Percentiles rank a stretch among this genome's conserved stretches.
These are phyloP conservation scores for Psittacula cyanocephala DNA, from an alignment of 2,113 vertebrate genomes.

Conservation along the genomic window DNA sequence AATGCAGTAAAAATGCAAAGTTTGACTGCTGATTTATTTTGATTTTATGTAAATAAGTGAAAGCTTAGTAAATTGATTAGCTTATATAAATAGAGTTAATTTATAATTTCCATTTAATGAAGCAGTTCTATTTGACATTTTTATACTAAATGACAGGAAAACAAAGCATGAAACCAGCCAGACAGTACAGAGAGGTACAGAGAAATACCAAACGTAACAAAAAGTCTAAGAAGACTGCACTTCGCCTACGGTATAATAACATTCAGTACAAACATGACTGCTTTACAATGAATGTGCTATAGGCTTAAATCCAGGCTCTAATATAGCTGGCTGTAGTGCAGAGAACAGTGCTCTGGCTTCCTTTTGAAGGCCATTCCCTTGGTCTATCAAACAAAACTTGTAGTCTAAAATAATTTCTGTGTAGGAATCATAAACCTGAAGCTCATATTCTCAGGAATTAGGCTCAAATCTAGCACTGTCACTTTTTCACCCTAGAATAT, in stretches of 20 bases:
- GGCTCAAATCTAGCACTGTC: background rate
- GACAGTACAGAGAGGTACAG: background rate
- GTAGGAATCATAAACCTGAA: background rate
- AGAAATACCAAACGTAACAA: background rate
- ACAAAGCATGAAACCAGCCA: background rate
- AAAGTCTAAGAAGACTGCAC: background rate
- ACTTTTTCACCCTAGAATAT: background rate
- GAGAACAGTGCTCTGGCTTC: background rate
- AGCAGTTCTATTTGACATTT: background rate
- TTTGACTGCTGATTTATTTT: background rate
- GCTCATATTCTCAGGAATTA: background rate
- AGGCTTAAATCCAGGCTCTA: background rate
- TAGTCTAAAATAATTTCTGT: background rate
- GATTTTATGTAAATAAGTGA: background rate
- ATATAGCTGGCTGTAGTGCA: background rate
- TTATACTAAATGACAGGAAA: background rate
- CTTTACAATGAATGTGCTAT: background rate
- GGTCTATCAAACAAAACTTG: background rate
- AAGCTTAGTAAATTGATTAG: background rate
- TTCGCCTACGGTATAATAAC: background rate
- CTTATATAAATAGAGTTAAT: background rate
- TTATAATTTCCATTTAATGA: conserved; percentile 9
- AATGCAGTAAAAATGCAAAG: background rate
- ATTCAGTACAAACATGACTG: background rate
- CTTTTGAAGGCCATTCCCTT: background rate